Conservation (phyloP, 2,797 vertebrate genomes). For the Bryconaethiops microstoma region DNA sequence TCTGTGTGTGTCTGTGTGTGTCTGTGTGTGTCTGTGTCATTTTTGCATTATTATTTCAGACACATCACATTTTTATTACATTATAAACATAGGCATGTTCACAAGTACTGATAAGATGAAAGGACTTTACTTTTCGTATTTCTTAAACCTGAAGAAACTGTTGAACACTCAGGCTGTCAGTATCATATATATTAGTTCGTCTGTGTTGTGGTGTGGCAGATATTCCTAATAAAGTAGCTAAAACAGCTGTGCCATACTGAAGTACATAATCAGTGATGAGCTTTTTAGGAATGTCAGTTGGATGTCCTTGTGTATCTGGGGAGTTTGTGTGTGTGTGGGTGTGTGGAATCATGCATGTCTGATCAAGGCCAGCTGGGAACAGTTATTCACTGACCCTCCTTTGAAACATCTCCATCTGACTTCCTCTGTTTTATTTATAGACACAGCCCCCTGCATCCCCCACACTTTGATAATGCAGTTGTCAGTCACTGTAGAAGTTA, state of each 20-base stretch:
- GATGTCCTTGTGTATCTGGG: neutral
- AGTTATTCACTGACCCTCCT: conserved; percentile 6
- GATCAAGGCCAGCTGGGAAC: conserved; percentile 7
- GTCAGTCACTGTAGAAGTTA: neutral
- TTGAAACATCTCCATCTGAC: conserved; percentile 15
- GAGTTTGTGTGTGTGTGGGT: conserved; percentile 47
- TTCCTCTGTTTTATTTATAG: conserved; percentile 5
- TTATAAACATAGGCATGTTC: too few relatives aligned
- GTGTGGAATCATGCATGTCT: conserved; percentile 15
- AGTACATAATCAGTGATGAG: neutral
- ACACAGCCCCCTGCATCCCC: neutral
- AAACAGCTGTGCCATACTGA: neutral
- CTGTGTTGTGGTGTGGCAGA: neutral
- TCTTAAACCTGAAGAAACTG: too few relatives aligned
- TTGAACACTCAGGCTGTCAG: too few relatives aligned
- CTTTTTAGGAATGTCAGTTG: neutral
- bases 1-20: too few relatives aligned
- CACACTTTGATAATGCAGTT: neutral
- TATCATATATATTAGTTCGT: neutral
- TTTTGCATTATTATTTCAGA: too few relatives aligned
- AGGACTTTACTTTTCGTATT: too few relatives aligned
- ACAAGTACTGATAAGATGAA: too few relatives aligned
- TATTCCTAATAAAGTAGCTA: neutral
- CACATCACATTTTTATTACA: too few relatives aligned
- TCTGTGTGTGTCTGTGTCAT: too few relatives aligned